Conservation (phyloP, 1,140 invertebrate species). For the Calycopis cecrops region DNA sequence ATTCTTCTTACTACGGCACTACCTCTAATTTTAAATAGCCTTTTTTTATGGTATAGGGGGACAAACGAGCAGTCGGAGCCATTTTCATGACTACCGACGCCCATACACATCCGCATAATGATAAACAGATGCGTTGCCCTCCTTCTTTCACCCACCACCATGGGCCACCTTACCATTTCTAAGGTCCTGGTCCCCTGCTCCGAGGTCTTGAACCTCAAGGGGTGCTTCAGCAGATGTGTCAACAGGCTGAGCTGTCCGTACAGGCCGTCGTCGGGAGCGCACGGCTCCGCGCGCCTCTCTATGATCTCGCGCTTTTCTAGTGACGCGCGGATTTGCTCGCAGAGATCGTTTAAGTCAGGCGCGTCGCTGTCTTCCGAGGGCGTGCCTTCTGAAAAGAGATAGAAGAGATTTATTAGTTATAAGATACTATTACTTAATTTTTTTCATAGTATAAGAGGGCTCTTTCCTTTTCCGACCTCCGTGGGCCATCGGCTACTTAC, state of each 20-base stretch:
- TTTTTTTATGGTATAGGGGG: too few species aligned
- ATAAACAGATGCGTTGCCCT: too few species aligned
- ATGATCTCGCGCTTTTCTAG: constrained; percentile 86
- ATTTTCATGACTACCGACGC: too few species aligned
- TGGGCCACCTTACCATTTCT: constrained; percentile 72
- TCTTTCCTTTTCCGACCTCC: too few species aligned
- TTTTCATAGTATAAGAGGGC: too few species aligned
- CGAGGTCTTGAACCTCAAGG: constrained; percentile 89
- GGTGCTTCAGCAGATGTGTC: constrained; percentile 91
- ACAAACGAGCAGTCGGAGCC: too few species aligned
- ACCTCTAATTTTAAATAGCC: too few species aligned
- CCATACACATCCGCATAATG: too few species aligned
- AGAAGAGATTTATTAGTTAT: constrained; percentile 3
- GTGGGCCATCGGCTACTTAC: too few species aligned
- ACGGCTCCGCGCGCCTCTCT: constrained; percentile 86
- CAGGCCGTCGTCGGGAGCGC: constrained; percentile 91
- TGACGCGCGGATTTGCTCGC: constrained; percentile 83
- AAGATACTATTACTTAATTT: too few species aligned
- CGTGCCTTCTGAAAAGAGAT: constrained; percentile 51
- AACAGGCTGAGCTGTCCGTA: constrained; percentile 91
- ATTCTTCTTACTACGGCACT: too few species aligned
- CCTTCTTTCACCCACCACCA: too few species aligned
- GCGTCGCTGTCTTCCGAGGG: constrained; percentile 66
- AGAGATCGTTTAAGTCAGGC: constrained; percentile 78
- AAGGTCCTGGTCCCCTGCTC: constrained; percentile 85